Percentiles rank a stretch among this genome's conserved stretches.
Conservation (phyloP, 2,113 vertebrate species). For the Sinocyclocheilus grahami region DNA sequence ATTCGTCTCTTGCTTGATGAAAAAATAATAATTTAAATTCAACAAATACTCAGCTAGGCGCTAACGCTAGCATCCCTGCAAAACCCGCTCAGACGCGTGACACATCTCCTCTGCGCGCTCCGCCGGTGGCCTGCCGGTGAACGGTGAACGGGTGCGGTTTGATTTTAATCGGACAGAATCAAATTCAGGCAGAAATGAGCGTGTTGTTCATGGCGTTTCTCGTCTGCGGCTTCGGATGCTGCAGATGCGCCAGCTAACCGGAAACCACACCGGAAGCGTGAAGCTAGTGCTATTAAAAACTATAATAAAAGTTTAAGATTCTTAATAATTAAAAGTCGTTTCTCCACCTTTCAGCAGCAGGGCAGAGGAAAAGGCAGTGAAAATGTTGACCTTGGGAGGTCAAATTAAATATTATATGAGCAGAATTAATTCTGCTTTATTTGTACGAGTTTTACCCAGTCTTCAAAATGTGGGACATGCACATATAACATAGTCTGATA, state of each 20-base stretch:
- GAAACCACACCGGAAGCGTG: slow-evolving; percentile 21
- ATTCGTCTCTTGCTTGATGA: neutral
- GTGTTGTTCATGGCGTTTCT: slow-evolving; percentile 34
- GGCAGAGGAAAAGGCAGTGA: neutral
- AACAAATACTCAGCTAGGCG: slow-evolving; percentile 1
- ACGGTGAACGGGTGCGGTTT: neutral
- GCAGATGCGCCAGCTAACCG: slow-evolving; percentile 48
- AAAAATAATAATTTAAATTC: slow-evolving; percentile 5
- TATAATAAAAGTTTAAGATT: slow-evolving; percentile 16
- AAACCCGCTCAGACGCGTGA: neutral
- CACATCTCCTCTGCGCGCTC: slow-evolving; percentile 17
- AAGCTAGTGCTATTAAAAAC: neutral
- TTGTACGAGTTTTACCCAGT: neutral
- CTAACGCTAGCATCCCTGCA: slow-evolving; percentile 35
- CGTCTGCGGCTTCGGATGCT: slow-evolving; percentile 40
- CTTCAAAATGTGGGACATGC: no score
- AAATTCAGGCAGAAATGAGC: neutral
- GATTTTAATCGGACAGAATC: neutral
- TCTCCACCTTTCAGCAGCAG: neutral
- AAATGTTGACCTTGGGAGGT: neutral
- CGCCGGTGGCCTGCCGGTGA: neutral
- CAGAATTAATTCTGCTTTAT: neutral
- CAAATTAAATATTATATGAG: neutral
- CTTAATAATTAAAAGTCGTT: neutral
- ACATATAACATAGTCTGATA: no score